Conservation (phyloP, 2,888 invertebrate species). For the Heliconius ethilla region DNA sequence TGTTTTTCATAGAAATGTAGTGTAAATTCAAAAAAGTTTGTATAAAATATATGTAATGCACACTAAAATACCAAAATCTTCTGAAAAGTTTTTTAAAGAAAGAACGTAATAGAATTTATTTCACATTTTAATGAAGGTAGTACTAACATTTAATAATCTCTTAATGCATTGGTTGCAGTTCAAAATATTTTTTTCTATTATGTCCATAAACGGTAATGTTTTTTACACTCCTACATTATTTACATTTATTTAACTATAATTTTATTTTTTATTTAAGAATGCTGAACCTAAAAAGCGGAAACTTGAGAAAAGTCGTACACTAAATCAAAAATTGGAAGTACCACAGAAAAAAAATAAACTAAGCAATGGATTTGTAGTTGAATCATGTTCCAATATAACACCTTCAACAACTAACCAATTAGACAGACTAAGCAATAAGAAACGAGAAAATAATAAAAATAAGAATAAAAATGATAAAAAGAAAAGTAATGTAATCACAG, state of each 20-base stretch:
- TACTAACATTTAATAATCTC: not conserved
- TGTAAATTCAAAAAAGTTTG: too few relatives aligned
- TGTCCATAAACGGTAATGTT: too few relatives aligned
- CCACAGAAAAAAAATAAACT: conserved; percentile 61
- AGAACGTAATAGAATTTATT: not conserved
- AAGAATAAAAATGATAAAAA: conserved; percentile 38
- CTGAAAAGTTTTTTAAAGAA: not conserved
- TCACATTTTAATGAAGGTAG: not conserved
- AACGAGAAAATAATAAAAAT: conserved; percentile 31
- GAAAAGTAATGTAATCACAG: conserved; percentile 18
- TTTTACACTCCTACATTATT: too few relatives aligned
- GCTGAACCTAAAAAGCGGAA: conserved; percentile 49
- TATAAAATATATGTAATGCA: not conserved
- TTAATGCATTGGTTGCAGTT: too few relatives aligned
- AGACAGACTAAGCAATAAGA: conserved; percentile 35
- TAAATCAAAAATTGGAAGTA: conserved; percentile 51
- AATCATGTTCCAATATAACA: conserved; percentile 55
- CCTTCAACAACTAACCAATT: conserved; percentile 61
- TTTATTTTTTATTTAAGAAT: conserved; percentile 50
- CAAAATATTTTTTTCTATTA: too few relatives aligned
- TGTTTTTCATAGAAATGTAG: not conserved
- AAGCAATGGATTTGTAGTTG: conserved; percentile 70
- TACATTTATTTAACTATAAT: not conserved
- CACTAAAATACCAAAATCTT: not conserved
- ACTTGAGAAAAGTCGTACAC: conserved; percentile 40